Evolutionary conservation across 2,888 invertebrate species (phyloP), one percentile per base, ranked within the genome.

Genomic region (Dolichopus griseipennis): DNA sequence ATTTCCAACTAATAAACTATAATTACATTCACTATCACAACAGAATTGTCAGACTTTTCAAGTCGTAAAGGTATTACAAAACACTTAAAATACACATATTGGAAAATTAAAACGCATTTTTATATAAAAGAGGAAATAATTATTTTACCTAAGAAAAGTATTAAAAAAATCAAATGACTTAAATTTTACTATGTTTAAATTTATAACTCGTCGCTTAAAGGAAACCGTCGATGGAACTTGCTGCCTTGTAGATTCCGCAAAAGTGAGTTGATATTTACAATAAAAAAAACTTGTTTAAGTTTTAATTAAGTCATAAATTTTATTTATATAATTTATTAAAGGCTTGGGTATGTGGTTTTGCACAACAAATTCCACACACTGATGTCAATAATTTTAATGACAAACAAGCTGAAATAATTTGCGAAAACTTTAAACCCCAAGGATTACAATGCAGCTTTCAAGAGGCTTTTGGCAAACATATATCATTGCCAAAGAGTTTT

Each of bases 171-270:
- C 52, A 52, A 52, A 52, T 52, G 52, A 52, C 52, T 52, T 52
- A 52, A 52, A 52, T 18, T 52, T 52, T 52, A 52, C 71, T 72
- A 85, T 85, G 85, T 85, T 84, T 84, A 84, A 84, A 78, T 84
- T 83, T 83, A 82, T 84, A 67, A 79, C 84, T 37, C 81, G 84
- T 52, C 83, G 84, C 66, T 76, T 84, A 67, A 79, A 82, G 73
- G 85, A 85, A 72, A 82, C 83, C 41, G 78, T 84, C 72, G 84
- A 85, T 73, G 79, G 82, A 73, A 80, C 83, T 74, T 82, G 79
- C 68, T 83, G 83, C 74, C 82, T 83, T 75, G 82, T 84, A 73
- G 84, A 84, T 73, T 81, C 76, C 79, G 83, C 62, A 81, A 83
- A 72, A n/a, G 52, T 52, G 18, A 52, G n/a, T 37, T 37, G 37